A percentile compares a stretch with the other conserved stretches of the same genome.
These are phyloP conservation scores for Chaetodon trifascialis DNA, from an alignment of 2,113 vertebrate species.

Conservation along the genomic window DNA sequence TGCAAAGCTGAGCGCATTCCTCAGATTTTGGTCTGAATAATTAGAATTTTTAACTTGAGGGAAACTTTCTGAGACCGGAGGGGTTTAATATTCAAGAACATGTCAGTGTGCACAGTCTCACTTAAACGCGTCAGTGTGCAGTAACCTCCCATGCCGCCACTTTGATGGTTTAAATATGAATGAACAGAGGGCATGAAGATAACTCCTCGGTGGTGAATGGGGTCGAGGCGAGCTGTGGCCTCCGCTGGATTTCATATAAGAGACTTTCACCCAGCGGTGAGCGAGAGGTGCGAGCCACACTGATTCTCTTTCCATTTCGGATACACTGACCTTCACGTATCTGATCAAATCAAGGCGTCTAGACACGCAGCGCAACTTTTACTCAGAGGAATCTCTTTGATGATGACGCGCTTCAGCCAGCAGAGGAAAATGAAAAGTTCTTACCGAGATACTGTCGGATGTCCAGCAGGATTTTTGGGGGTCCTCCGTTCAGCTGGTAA, in stretches of 20 bases:
- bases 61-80: not conserved
- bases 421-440: slow-evolving; percentile 62
- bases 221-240: slow-evolving; percentile 20
- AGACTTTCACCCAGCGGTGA: not conserved
- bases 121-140: not conserved
- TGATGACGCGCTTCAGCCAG: slow-evolving; percentile 27
- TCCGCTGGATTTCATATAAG: slow-evolving; percentile 13
- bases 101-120: too few species aligned
- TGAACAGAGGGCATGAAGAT: not conserved
- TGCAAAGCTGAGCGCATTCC: slow-evolving; percentile 13
- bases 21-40: not conserved
- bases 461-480: slow-evolving; percentile 93
- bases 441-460: slow-evolving; percentile 96
- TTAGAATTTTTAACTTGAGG: not conserved
- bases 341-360: not conserved
- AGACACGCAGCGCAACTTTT: slow-evolving; percentile 7
- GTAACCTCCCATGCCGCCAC: too few species aligned
- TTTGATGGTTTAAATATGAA: not conserved
- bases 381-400: slow-evolving; percentile 1
- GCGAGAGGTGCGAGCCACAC: not conserved
- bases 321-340: slow-evolving; percentile 15
- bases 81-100: not conserved
- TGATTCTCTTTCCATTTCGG: not conserved
- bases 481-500: slow-evolving; percentile 94
- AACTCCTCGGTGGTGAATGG: slow-evolving; percentile 10